Evolutionary conservation across 2,888 invertebrate genomes (phyloP).

Genomic region (Patella caerulea): DNA sequence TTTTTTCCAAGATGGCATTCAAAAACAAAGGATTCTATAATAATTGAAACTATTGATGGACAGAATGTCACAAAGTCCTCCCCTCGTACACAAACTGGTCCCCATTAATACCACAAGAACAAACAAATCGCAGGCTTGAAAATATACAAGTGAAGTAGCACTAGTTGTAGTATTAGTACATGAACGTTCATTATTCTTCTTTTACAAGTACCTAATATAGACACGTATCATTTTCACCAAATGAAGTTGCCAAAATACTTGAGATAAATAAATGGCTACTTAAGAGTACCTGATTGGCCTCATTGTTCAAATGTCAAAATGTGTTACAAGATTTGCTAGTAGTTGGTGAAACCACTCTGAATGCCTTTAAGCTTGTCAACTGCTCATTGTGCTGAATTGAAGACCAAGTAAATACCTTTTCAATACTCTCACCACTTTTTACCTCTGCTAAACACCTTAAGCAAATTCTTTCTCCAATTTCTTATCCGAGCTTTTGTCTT

Average conservation of each 20-base stretch:
- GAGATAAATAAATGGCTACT: not conserved
- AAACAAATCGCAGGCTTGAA: too few species aligned
- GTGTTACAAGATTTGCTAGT: not conserved
- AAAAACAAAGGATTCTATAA: too few species aligned
- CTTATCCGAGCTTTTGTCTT: too few species aligned
- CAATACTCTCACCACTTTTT: not conserved
- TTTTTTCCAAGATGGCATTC: too few species aligned
- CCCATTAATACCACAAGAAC: too few species aligned
- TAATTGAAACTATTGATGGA: too few species aligned
- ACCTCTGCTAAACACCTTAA: conserved; percentile 1
- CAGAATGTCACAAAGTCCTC: too few species aligned
- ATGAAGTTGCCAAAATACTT: conserved; percentile 5
- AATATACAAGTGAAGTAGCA: too few species aligned
- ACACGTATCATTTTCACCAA: not conserved
- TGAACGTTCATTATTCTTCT: too few species aligned
- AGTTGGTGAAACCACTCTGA: not conserved
- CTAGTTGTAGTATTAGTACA: too few species aligned
- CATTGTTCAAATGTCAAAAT: not conserved
- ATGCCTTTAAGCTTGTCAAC: conserved; percentile 6
- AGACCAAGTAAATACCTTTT: not conserved
- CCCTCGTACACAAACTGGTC: too few species aligned
- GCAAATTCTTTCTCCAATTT: not conserved
- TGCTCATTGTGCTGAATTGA: not conserved
- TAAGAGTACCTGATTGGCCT: conserved; percentile 1
- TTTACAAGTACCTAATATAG: not conserved